Evolutionary conservation across 1,140 invertebrate species (phyloP), one percentile per base, ranked within the genome.

Genomic region (Leptopilina boulardi): DNA sequence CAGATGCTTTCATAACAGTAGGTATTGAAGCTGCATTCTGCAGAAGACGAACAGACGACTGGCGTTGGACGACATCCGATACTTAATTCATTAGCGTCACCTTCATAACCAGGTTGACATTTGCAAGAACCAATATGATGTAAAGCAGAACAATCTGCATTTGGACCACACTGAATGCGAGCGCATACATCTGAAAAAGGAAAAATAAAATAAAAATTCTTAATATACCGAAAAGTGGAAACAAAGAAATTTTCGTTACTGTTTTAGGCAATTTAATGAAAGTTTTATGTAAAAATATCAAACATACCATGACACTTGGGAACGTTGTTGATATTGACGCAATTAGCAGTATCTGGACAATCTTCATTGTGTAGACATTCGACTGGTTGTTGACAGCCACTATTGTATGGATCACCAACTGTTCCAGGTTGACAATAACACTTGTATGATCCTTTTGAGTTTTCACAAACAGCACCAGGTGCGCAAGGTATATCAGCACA

Each of bases 1-100:
- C 97, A 98, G 73, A 94, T 91, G 80, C 93, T 93, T 85, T 95
- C 94, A 85, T 96, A 95, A 86, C 97, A 98, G 84, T 97, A 96
- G 23, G 95, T 95, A 84, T 95, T 95, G 71, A 92, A 86, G 42
- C 94, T 92, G 89, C 97, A 98, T 80, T 97, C 95, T 23, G 91
- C 86, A 81, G 94, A 95, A 71, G 92, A 91, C 44, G 91, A 91
- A 86, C 97, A 98, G 41, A 93, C 89, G 34, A 94, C 92, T 79
- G 95, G 94, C 87, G 94, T 93, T 41, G 96, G 95, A 82, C 92
- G 92, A 89, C 97, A 98, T 15, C 96, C 96, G 80, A 94, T 91
- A 73, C 91, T 91, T 73, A 93, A 80, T 89, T 95, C 94, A 70
- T 91, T 92, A 19, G 95, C 92, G 91, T 96, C 93, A 70, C 96